Evolutionary conservation across 2,888 invertebrate species (phyloP).

Genomic region (Aspidiotus destructor): DNA sequence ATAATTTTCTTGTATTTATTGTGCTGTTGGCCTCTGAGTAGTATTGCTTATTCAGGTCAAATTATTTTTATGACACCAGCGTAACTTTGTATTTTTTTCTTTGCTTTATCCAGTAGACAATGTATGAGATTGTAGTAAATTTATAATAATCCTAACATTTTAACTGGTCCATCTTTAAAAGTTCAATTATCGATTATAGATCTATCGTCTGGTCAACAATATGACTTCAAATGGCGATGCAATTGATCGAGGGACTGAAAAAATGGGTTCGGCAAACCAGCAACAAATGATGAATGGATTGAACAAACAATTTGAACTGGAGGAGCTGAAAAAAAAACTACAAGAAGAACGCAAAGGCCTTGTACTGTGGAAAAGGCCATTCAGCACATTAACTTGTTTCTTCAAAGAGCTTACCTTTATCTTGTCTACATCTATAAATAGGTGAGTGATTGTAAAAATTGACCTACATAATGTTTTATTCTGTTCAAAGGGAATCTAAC

Average conservation of each 20-base stretch:
- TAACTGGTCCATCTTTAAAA: background rate
- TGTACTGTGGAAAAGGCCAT: constrained; percentile 72
- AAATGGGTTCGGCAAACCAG: background rate
- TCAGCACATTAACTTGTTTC: constrained; percentile 71
- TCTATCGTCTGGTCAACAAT: constrained; percentile 27
- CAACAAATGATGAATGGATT: constrained; percentile 14
- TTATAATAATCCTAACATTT: background rate
- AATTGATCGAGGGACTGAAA: constrained; percentile 12
- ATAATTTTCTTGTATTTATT: background rate
- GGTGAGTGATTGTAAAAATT: constrained; percentile 30
- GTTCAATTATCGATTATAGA: constrained; percentile 3
- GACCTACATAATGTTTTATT: background rate
- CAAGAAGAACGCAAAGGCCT: constrained; percentile 40
- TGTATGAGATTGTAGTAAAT: background rate
- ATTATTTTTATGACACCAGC: too few species aligned
- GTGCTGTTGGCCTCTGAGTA: background rate
- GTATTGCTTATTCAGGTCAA: background rate
- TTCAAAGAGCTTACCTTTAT: constrained; percentile 49
- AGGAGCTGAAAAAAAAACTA: constrained; percentile 23
- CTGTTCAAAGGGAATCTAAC: too few species aligned
- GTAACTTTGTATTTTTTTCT: too few species aligned
- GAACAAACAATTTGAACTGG: constrained; percentile 19
- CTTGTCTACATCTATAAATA: constrained; percentile 33
- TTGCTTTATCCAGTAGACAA: background rate
- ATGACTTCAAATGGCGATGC: constrained; percentile 26